phyloP scores from a whole-genome alignment of 2,888 invertebrate genomes.

The Netelia virgata region DNA sequence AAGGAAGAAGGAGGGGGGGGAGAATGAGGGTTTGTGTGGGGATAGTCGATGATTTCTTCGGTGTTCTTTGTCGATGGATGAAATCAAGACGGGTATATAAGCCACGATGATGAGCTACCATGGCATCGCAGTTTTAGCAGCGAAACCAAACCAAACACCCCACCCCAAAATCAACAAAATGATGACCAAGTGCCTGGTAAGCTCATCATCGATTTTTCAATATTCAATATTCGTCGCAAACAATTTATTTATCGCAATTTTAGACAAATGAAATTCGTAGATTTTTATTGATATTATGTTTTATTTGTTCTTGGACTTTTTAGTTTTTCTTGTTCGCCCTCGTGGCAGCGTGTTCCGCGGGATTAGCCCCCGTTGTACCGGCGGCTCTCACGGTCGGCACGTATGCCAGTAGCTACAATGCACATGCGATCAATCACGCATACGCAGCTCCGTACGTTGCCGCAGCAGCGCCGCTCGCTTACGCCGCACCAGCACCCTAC shows the following conservation, averaged over 20 bases:
- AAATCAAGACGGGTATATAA: constrained; percentile 77
- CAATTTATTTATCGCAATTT: background rate
- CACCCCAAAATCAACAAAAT: constrained; percentile 75
- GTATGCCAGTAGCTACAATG: constrained; percentile 91
- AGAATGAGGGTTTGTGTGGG: background rate
- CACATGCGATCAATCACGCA: constrained; percentile 91
- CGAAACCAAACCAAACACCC: constrained; percentile 71
- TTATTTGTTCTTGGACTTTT: constrained; percentile 41
- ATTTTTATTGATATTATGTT: background rate
- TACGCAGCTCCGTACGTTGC: constrained; percentile 88
- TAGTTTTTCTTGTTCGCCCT: constrained; percentile 79
- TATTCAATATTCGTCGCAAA: background rate
- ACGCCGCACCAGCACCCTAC: constrained; percentile 71
- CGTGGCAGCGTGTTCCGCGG: constrained; percentile 79
- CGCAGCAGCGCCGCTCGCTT: constrained; percentile 73
- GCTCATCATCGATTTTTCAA: constrained; percentile 64
- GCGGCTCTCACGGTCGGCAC: constrained; percentile 89
- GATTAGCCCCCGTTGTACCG: constrained; percentile 79
- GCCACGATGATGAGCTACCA: constrained; percentile 65
- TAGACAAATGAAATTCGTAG: constrained; percentile 1
- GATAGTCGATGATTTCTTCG: constrained; percentile 10
- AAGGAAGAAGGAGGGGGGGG: background rate
- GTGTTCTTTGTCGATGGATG: constrained; percentile 66
- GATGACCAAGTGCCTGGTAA: constrained; percentile 81
- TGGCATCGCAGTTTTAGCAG: constrained; percentile 78